Evolutionary conservation across 2,113 vertebrate species (phyloP).

Genomic region (Desmodus rotundus): DNA sequence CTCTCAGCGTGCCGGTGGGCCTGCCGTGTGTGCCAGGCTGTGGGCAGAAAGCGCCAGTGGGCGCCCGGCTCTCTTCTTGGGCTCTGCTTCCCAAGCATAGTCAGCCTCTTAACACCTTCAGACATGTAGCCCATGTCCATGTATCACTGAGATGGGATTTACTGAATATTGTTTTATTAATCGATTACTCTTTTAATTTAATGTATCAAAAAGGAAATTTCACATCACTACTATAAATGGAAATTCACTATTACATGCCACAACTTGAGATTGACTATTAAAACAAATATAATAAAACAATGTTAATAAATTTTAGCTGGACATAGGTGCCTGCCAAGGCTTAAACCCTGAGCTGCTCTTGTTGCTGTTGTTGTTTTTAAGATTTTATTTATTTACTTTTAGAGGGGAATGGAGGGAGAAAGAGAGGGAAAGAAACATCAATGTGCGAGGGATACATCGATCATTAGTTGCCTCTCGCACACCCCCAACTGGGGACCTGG

Average conservation of each 20-base stretch:
- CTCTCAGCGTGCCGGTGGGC: not conserved
- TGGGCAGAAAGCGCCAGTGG: not conserved
- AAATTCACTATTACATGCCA: not conserved
- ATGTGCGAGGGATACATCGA: too few relatives aligned
- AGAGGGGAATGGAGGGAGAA: too few relatives aligned
- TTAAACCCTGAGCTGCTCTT: not conserved
- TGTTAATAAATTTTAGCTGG: not conserved
- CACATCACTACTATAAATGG: not conserved
- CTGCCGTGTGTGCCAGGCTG: not conserved
- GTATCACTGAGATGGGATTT: not conserved
- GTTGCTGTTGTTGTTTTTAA: not conserved
- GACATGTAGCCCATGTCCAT: not conserved
- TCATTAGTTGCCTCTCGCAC: too few relatives aligned
- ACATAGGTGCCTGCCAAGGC: not conserved
- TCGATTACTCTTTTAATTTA: not conserved
- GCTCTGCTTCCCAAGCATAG: not conserved
- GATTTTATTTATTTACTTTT: too few relatives aligned
- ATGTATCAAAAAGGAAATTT: slow-evolving; percentile 6
- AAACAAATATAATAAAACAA: not conserved
- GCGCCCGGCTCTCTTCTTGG: not conserved
- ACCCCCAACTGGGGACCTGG: too few relatives aligned
- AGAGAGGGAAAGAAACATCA: too few relatives aligned
- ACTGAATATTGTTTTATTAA: not conserved
- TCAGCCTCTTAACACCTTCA: not conserved
- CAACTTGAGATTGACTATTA: not conserved